Conservation (phyloP, 2,113 vertebrate genomes). For the Cynopterus brachyotis region DNA sequence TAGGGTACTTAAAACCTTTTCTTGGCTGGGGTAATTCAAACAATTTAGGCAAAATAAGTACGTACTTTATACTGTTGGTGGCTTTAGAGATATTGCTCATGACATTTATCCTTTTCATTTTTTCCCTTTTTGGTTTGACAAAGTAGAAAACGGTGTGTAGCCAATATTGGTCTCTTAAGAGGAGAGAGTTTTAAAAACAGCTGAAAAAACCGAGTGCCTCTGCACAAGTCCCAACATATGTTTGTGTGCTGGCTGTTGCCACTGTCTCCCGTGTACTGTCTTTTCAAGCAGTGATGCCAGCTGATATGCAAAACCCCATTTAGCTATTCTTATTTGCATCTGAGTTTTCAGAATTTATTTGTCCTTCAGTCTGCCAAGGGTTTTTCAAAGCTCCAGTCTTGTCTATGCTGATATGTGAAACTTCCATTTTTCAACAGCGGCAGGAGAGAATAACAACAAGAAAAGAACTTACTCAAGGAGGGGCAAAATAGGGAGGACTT, state of each 20-base stretch:
- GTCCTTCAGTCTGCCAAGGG: slow-evolving; percentile 76
- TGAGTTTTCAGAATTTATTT: slow-evolving; percentile 80
- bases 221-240: slow-evolving; percentile 74
- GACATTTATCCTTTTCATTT: slow-evolving; percentile 84
- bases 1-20: slow-evolving; percentile 89
- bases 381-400: slow-evolving; percentile 49
- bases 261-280: slow-evolving; percentile 69
- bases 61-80: slow-evolving; percentile 85
- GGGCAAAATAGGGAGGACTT: slow-evolving; percentile 61
- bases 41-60: slow-evolving; percentile 88
- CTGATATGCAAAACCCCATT: slow-evolving; percentile 81
- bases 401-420: slow-evolving; percentile 66
- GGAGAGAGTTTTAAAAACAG: slow-evolving; percentile 64
- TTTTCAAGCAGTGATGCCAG: slow-evolving; percentile 78
- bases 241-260: slow-evolving; percentile 76
- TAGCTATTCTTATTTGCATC: slow-evolving; percentile 83
- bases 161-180: slow-evolving; percentile 75
- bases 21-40: slow-evolving; percentile 86
- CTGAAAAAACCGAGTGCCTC: slow-evolving; percentile 60
- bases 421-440: slow-evolving; percentile 66
- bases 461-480: slow-evolving; percentile 52
- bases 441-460: slow-evolving; percentile 61
- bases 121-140: slow-evolving; percentile 74
- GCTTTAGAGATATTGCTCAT: slow-evolving; percentile 83
- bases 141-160: slow-evolving; percentile 75